Percentiles rank a stretch among this genome's conserved stretches.
phyloP scores from a whole-genome alignment of 2,797 vertebrate genomes.

The Trachurus trachurus region DNA sequence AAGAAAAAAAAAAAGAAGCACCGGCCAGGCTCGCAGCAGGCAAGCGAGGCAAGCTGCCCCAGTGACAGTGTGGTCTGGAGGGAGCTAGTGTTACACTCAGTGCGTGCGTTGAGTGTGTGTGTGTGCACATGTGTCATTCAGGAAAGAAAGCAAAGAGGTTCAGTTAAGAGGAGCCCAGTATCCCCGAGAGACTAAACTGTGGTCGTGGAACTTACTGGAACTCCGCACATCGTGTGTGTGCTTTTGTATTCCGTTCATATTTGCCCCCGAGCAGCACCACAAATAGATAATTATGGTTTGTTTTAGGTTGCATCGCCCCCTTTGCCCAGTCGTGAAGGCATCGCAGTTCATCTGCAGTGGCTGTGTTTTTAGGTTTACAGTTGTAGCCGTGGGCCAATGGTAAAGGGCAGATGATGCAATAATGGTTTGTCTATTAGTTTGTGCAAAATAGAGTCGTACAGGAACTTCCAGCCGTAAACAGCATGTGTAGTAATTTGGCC shows the following conservation, averaged over 20 bases:
- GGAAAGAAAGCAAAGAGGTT: constrained; percentile 59
- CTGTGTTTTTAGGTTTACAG: constrained; percentile 28
- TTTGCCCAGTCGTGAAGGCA: constrained; percentile 62
- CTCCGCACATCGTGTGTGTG: constrained; percentile 66
- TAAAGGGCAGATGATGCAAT: constrained; percentile 52
- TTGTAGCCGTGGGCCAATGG: constrained; percentile 23
- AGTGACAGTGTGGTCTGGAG: constrained; percentile 65
- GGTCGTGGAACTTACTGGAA: constrained; percentile 76
- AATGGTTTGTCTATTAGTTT: neutral
- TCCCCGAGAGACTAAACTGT: constrained; percentile 64
- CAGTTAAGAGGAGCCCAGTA: constrained; percentile 55
- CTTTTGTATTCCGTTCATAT: constrained; percentile 64
- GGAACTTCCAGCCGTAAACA: constrained; percentile 32
- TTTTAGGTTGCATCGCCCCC: constrained; percentile 59
- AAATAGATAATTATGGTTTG: constrained; percentile 71
- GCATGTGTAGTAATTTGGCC: constrained; percentile 16
- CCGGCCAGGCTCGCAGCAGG: constrained; percentile 52
- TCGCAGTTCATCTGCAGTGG: constrained; percentile 52
- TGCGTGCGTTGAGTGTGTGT: constrained; percentile 12
- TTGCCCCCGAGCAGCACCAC: constrained; percentile 56
- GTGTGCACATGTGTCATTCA: constrained; percentile 55
- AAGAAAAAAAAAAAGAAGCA: constrained; percentile 30
- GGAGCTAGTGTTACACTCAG: constrained; percentile 52
- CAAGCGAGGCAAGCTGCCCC: constrained; percentile 53
- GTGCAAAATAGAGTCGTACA: constrained; percentile 18